These are phyloP conservation scores for Rhinella marina DNA, from an alignment of 2,797 vertebrate species.

Conservation along the genomic window DNA sequence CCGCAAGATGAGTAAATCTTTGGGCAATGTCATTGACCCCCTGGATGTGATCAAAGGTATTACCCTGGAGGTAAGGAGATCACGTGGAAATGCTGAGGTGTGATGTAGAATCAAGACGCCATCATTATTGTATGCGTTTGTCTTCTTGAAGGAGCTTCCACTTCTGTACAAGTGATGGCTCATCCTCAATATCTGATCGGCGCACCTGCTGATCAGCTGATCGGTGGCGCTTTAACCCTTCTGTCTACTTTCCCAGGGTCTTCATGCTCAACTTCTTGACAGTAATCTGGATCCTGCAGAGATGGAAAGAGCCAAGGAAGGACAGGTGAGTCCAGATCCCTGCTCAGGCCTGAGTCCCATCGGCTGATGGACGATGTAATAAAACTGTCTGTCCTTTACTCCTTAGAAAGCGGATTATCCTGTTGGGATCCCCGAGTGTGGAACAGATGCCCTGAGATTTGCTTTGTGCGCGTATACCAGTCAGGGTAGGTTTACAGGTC, in stretches of 20 bases:
- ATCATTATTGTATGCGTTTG: too few species aligned
- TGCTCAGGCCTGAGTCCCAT: not conserved
- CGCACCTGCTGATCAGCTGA: too few species aligned
- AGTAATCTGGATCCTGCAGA: slow-evolving; percentile 90
- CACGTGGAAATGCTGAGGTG: not conserved
- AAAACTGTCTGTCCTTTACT: not conserved
- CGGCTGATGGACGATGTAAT: too few species aligned
- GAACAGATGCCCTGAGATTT: slow-evolving; percentile 84
- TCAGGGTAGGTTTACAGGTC: slow-evolving; percentile 74
- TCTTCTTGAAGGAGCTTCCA: too few species aligned
- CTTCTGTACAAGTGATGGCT: too few species aligned
- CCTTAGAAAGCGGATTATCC: slow-evolving; percentile 82
- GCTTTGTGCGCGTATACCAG: slow-evolving; percentile 84
- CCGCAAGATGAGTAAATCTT: slow-evolving; percentile 94
- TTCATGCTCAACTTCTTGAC: slow-evolving; percentile 81
- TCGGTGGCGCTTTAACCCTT: not conserved
- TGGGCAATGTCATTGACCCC: slow-evolving; percentile 93
- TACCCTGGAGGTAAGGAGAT: slow-evolving; percentile 80
- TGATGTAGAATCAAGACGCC: not conserved
- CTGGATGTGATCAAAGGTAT: slow-evolving; percentile 90
- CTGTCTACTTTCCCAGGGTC: slow-evolving; percentile 74
- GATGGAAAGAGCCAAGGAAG: slow-evolving; percentile 86
- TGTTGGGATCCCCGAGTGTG: slow-evolving; percentile 84
- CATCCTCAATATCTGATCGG: too few species aligned
- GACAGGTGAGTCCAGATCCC: slow-evolving; percentile 75